A percentile compares a stretch with the other conserved stretches of the same genome.
Conservation (phyloP, 2,113 vertebrate genomes). For the Albula glossodonta region DNA sequence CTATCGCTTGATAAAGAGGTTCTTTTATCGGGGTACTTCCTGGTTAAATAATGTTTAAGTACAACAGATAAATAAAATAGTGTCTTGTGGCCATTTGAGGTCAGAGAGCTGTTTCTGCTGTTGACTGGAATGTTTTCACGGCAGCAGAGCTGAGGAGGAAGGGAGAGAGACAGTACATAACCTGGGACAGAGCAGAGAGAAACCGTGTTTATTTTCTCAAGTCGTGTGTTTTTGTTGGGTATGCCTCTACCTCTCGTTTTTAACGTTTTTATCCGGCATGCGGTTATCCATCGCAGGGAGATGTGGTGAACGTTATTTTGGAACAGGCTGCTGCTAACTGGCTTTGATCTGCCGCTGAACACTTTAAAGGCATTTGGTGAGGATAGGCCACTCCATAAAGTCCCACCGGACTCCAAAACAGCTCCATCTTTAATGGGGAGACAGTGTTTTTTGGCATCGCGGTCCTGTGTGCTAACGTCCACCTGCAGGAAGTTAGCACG, state of each 20-base stretch:
- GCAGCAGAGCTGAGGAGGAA: not conserved
- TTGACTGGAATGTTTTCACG: not conserved
- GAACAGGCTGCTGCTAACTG: not conserved
- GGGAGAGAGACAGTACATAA: not conserved
- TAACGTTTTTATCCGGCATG: not conserved
- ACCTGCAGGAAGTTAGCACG: not conserved
- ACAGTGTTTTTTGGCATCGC: constrained; percentile 21
- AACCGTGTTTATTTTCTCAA: constrained; percentile 2
- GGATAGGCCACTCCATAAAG: not conserved
- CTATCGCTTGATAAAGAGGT: too few relatives aligned
- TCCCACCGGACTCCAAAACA: not conserved
- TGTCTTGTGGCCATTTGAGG: too few relatives aligned
- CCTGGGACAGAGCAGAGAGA: not conserved
- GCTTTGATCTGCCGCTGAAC: not conserved
- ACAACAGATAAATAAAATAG: too few relatives aligned
- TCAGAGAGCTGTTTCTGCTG: too few relatives aligned
- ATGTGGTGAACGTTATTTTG: not conserved
- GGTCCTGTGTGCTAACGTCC: not conserved
- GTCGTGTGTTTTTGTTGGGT: constrained; percentile 14
- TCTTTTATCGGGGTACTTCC: too few relatives aligned
- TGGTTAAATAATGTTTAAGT: too few relatives aligned
- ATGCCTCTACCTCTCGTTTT: not conserved
- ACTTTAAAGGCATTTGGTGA: constrained; percentile 13
- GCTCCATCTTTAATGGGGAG: not conserved
- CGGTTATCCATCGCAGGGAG: constrained; percentile 1